phyloP scores from a whole-genome alignment of 2,113 vertebrate genomes.

The Lycocorax pyrrhopterus region DNA sequence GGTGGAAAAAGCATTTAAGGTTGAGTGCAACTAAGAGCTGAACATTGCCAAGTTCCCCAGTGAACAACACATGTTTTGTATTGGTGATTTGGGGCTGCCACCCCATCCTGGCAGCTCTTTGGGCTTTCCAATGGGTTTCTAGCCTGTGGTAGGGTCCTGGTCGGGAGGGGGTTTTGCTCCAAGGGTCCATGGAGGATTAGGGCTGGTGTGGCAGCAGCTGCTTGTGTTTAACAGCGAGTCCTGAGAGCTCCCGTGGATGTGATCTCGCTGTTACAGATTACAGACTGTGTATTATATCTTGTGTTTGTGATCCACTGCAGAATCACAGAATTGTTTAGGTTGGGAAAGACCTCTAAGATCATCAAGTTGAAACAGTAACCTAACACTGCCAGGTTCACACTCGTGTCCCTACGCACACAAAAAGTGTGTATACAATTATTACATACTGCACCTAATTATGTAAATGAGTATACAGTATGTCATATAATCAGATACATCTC shows the following conservation, averaged over 20 bases:
- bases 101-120: neutral
- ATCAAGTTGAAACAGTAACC: neutral
- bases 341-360: neutral
- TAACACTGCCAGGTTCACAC: neutral
- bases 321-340: neutral
- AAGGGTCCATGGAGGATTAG: rapidly evolving
- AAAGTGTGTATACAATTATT: neutral
- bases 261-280: rapidly evolving
- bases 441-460: neutral
- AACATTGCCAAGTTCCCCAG: neutral
- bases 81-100: neutral
- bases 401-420: neutral
- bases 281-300: neutral
- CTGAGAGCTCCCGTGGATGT: neutral
- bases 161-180: neutral
- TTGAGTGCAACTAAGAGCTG: rapidly evolving
- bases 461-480: neutral
- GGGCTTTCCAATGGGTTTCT: neutral
- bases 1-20: neutral
- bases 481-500: neutral
- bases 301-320: neutral
- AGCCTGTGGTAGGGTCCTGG: rapidly evolving
- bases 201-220: neutral
- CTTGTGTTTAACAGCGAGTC: neutral
- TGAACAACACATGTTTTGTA: neutral